phyloP scores from a whole-genome alignment of 2,113 vertebrate species.

The Noctilio leporinus region DNA sequence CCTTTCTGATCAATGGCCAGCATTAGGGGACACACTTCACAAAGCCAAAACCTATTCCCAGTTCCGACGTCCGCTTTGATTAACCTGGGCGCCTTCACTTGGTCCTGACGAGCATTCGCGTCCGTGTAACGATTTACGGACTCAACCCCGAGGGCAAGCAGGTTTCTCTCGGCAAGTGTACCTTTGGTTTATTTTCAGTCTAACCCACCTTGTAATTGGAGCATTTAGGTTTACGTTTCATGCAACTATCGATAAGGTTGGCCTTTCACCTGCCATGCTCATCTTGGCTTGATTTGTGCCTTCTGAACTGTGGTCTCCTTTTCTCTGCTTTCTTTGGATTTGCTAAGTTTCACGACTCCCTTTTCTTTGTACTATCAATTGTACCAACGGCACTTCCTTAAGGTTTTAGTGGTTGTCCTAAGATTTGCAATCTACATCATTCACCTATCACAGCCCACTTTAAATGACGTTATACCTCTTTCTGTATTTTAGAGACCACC shows the following conservation, averaged over 20 bases:
- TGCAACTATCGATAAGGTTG: no score
- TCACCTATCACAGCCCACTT: neutral
- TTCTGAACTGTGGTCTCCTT: neutral
- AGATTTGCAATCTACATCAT: neutral
- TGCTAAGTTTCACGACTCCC: neutral
- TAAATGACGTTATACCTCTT: neutral
- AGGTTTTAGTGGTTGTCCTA: neutral
- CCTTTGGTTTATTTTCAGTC: neutral
- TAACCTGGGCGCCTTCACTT: neutral
- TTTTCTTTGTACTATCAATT: neutral
- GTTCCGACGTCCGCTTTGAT: neutral
- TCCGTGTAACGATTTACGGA: accelerated
- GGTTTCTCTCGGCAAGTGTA: neutral
- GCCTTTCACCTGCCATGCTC: neutral
- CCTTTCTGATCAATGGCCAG: neutral
- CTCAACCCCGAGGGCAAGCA: no score
- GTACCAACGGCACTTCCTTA: neutral
- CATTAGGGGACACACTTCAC: neutral
- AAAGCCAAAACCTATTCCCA: neutral
- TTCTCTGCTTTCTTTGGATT: neutral
- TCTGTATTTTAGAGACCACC: neutral
- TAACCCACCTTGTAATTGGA: accelerated
- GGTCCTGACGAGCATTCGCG: no score
- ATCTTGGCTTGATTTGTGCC: neutral
- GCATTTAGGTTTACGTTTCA: neutral